Conservation (phyloP, 1,140 invertebrate genomes). For the Drosophila quadrilineata region DNA sequence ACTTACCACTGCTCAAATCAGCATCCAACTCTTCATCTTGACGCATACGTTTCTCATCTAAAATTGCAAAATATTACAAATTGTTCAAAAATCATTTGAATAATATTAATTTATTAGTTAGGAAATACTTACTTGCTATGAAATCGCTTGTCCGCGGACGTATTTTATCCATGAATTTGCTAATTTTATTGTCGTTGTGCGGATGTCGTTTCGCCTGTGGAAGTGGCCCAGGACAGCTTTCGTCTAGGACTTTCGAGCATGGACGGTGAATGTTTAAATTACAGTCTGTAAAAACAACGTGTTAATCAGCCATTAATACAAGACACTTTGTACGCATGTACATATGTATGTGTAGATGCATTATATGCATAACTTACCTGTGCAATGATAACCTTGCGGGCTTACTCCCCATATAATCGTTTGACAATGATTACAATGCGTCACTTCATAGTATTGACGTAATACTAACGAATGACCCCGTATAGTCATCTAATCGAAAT, state of each 20-base stretch:
- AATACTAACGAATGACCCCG: conserved; percentile 95
- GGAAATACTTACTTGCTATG: conserved; percentile 81
- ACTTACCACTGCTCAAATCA: conserved; percentile 65
- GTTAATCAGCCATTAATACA: neutral
- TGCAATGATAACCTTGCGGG: conserved; percentile 95
- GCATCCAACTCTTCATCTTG: conserved; percentile 76
- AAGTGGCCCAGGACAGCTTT: conserved; percentile 91
- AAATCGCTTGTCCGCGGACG: conserved; percentile 82
- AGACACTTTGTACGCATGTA: too few relatives aligned
- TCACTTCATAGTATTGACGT: conserved; percentile 94
- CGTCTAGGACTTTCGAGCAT: conserved; percentile 91
- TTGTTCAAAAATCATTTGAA: neutral
- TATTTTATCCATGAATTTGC: conserved; percentile 89
- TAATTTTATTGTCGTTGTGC: conserved; percentile 86
- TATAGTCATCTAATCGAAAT: conserved; percentile 85
- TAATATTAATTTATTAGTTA: neutral
- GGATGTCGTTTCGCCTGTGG: conserved; percentile 85
- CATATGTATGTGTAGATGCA: neutral
- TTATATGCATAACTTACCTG: conserved; percentile 76
- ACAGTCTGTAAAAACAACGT: conserved; percentile 86
- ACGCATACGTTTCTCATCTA: conserved; percentile 82
- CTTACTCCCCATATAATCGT: conserved; percentile 96
- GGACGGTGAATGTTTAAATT: conserved; percentile 92
- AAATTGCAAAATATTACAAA: neutral
- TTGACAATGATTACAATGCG: conserved; percentile 96